Conservation (phyloP, 2,113 vertebrate genomes). For the Recurvirostra avosetta region DNA sequence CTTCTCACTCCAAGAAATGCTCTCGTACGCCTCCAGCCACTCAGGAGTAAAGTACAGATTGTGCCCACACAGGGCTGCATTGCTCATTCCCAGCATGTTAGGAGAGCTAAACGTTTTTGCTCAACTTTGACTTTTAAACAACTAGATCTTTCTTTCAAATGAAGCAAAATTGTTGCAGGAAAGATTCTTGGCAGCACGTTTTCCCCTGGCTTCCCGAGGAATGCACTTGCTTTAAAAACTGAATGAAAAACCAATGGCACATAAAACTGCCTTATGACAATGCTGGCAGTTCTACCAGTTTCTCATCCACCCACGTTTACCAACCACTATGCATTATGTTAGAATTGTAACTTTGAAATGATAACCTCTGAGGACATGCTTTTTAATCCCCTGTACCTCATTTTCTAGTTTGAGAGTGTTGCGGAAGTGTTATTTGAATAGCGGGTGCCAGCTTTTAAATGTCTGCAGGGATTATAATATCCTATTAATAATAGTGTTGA, state of each 20-base stretch:
- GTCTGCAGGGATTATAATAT: background rate
- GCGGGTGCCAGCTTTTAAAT: background rate
- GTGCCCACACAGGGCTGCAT: background rate
- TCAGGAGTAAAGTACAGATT: background rate
- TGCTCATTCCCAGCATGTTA: slow-evolving; percentile 28
- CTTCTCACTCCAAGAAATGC: background rate
- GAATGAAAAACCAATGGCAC: slow-evolving; percentile 51
- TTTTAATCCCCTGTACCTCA: slow-evolving; percentile 1
- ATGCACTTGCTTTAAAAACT: slow-evolving; percentile 30
- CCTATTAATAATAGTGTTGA: background rate
- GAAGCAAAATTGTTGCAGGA: slow-evolving; percentile 26
- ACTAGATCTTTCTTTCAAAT: slow-evolving; percentile 43
- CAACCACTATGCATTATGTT: slow-evolving; percentile 21
- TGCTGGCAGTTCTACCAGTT: slow-evolving; percentile 35
- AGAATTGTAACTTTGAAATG: slow-evolving; percentile 8
- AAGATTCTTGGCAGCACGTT: slow-evolving; percentile 53
- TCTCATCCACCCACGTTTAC: slow-evolving; percentile 32
- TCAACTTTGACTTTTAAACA: slow-evolving; percentile 62
- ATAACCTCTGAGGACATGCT: slow-evolving; percentile 37
- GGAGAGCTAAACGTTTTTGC: slow-evolving; percentile 20
- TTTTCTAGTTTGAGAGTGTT: slow-evolving; percentile 5
- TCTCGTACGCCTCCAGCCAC: background rate
- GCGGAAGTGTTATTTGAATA: slow-evolving; percentile 5
- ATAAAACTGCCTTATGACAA: slow-evolving; percentile 47
- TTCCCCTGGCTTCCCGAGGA: slow-evolving; percentile 38